Conservation (phyloP, 2,113 vertebrate genomes). For the Cyanoliseus patagonus region DNA sequence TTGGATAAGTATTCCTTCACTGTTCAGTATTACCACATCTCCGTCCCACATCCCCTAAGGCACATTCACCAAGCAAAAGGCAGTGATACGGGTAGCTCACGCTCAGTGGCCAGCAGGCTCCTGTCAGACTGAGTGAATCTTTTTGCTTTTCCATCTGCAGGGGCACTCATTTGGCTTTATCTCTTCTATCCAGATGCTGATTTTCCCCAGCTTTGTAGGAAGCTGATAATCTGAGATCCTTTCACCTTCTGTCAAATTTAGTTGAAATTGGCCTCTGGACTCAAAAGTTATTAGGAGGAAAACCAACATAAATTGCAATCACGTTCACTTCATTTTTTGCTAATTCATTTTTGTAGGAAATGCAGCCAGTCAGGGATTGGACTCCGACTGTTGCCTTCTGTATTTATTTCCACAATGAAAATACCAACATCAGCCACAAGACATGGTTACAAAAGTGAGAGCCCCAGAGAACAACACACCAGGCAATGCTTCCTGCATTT, state of each 20-base stretch:
- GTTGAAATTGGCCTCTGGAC: conserved; percentile 19
- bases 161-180: conserved; percentile 37
- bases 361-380: background rate
- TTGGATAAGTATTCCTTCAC: background rate
- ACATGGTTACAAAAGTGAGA: fast-evolving
- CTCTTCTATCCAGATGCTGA: conserved; percentile 35
- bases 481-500: background rate
- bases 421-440: background rate
- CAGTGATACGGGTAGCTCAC: background rate
- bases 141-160: background rate
- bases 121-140: background rate
- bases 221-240: conserved; percentile 31
- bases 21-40: background rate
- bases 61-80: background rate
- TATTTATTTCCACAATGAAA: background rate
- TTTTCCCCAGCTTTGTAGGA: conserved; percentile 32
- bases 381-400: background rate
- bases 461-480: background rate
- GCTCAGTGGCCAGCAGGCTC: background rate
- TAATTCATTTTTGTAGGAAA: background rate
- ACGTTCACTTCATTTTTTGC: background rate
- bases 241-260: conserved; percentile 52
- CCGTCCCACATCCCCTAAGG: background rate
- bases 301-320: background rate
- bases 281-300: conserved; percentile 36